Evolutionary conservation across 2,797 vertebrate species (phyloP), one percentile per base, ranked within the genome.

Genomic region (Discoglossus pictus): DNA sequence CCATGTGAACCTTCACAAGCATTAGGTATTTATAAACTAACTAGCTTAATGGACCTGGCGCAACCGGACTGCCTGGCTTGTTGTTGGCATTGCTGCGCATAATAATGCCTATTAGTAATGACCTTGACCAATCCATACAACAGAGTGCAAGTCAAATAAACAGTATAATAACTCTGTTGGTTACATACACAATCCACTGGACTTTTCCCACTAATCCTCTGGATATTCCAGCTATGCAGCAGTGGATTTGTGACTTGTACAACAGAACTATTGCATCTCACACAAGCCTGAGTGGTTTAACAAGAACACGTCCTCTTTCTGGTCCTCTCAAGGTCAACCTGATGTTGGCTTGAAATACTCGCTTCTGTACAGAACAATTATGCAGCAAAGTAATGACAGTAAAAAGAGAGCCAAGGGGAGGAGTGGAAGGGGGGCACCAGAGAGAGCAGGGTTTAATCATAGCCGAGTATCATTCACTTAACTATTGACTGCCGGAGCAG

Each of bases 351-450:
- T 48, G 64, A 58, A 47, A 20, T 39, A 16, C 36, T 66, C 21
- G 42, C 34, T 31, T 58, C 64, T 66, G 64, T 66, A 66, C 53
- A 58, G 53, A 66, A 66, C 64, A 66, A 66, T 66, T 66, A 66
- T 50, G 18, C 15, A 48, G 23, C 23, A 58, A 13, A 40, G 35
- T 18, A 66, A 50, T 58, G 64, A 66, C 46, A 66, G 34, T 58
- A 66, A 38, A 50, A 50, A 50, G 46, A 66, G 35, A 25, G 12
- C 53, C n/a, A 21, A 27, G 58, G 58, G 46, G n/a, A 25, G 46
- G 5, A 50, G 23, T 6, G 53, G 21, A 50, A 43, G 17, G 53
- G 35, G 20, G 15, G 7, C 35, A 18, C 40, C 42, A 56, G 39
- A 39, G 50, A 11, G 34, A n/a, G 13, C 39, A 24, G 18, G 52